Conservation (phyloP, 2,797 vertebrate genomes). For the Diplodus sargus region DNA sequence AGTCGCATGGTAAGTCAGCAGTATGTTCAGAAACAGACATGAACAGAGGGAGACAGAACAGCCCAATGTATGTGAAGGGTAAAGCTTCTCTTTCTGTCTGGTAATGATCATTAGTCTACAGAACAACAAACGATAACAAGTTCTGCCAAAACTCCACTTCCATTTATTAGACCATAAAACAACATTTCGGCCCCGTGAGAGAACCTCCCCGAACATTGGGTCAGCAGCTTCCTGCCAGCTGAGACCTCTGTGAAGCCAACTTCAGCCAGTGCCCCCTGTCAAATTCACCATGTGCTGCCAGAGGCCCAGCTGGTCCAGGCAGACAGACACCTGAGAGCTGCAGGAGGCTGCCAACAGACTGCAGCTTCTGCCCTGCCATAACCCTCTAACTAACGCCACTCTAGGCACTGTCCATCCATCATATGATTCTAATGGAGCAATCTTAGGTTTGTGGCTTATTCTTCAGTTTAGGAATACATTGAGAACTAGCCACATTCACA, state of each 20-base stretch:
- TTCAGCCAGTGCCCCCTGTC: constrained; percentile 58
- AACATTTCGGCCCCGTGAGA: constrained; percentile 44
- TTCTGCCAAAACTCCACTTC: constrained; percentile 26
- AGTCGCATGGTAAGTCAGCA: neutral
- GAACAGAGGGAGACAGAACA: too few species aligned
- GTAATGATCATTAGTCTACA: constrained; percentile 16
- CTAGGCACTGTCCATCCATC: constrained; percentile 26
- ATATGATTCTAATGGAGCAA: neutral
- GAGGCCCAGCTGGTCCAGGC: constrained; percentile 65
- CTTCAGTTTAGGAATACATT: neutral
- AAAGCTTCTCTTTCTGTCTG: neutral
- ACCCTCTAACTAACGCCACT: constrained; percentile 31
- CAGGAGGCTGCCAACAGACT: constrained; percentile 58
- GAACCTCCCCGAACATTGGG: constrained; percentile 46
- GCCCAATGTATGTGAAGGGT: too few species aligned
- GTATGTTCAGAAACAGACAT: neutral
- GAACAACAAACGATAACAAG: constrained; percentile 14
- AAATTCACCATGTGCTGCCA: constrained; percentile 55
- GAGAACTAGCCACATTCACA: neutral
- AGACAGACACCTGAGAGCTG: constrained; percentile 67
- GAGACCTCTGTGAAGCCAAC: constrained; percentile 62
- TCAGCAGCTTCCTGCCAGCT: constrained; percentile 63
- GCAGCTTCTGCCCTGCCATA: constrained; percentile 48
- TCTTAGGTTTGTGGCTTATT: neutral
- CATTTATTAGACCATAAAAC: constrained; percentile 57